Percentiles rank a stretch among this genome's conserved stretches.
Conservation (phyloP, 2,113 vertebrate genomes). For the Apaloderma vittatum region DNA sequence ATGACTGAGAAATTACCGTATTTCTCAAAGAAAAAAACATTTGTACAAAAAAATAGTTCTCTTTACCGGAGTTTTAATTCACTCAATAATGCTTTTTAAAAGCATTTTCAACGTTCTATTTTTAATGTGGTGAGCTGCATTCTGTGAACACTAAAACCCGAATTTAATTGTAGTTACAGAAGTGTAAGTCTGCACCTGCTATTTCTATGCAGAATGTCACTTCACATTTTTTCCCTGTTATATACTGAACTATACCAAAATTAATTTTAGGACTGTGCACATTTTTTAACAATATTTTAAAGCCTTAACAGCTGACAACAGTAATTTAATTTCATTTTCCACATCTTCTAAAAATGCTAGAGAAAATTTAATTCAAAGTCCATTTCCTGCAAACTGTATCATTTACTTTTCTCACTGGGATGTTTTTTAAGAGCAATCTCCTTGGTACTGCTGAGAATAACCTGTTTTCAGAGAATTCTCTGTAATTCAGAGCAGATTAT, state of each 20-base stretch:
- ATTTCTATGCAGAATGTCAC: background rate
- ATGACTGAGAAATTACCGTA: background rate
- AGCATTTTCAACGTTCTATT: background rate
- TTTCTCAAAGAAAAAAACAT: background rate
- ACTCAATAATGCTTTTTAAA: background rate
- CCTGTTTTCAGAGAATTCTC: background rate
- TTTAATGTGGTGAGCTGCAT: background rate
- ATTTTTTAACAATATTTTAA: background rate
- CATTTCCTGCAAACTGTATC: background rate
- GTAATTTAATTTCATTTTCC: background rate
- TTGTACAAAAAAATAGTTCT: background rate
- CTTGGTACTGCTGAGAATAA: background rate
- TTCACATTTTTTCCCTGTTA: background rate
- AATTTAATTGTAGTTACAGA: background rate
- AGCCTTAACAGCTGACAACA: background rate
- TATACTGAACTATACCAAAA: background rate
- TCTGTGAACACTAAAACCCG: background rate
- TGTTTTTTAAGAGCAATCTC: background rate
- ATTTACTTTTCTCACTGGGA: background rate
- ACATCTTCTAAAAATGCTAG: background rate
- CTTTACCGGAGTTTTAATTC: background rate
- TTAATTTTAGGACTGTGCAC: background rate
- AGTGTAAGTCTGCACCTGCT: background rate
- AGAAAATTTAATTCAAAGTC: background rate
- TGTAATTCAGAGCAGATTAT: background rate